These are phyloP conservation scores for Hormaphis cornu DNA, from an alignment of 1,140 invertebrate species.

Conservation along the genomic window DNA sequence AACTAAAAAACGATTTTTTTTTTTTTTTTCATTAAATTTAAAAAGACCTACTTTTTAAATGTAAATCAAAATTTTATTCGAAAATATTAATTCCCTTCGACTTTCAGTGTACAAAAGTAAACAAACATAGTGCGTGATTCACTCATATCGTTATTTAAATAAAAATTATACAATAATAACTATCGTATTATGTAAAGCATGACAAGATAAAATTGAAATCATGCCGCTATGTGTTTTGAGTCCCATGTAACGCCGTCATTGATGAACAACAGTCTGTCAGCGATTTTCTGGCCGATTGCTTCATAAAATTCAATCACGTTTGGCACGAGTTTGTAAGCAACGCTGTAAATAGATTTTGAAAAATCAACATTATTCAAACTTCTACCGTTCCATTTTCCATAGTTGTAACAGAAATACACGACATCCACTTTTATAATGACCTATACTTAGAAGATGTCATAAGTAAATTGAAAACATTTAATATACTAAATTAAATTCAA, in stretches of 20 bases:
- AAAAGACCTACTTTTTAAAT: too few relatives aligned
- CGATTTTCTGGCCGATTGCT: slow-evolving; percentile 37
- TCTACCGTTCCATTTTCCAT: too few relatives aligned
- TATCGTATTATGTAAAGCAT: neutral
- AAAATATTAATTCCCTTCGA: neutral
- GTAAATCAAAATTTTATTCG: neutral
- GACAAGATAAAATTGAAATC: neutral
- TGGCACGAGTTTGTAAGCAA: slow-evolving; percentile 39
- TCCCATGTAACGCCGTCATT: slow-evolving; percentile 35
- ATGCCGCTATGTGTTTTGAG: slow-evolving; percentile 29
- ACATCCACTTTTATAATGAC: too few relatives aligned
- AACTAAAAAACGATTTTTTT: too few relatives aligned
- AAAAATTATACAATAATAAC: too few relatives aligned
- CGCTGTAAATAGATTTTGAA: slow-evolving; percentile 38
- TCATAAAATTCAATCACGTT: slow-evolving; percentile 40
- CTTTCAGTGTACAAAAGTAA: slow-evolving; percentile 6
- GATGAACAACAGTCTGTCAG: slow-evolving; percentile 38
- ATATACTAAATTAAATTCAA: too few relatives aligned
- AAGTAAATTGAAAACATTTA: too few relatives aligned
- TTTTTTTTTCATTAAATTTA: too few relatives aligned
- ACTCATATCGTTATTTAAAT: neutral
- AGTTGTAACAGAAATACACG: too few relatives aligned
- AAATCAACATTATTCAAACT: neutral
- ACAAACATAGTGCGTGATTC: neutral
- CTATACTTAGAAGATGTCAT: too few relatives aligned